These are phyloP conservation scores for Orbicella faveolata DNA, from an alignment of 64 coral and sea anemone genomes.

Conservation along the genomic window DNA sequence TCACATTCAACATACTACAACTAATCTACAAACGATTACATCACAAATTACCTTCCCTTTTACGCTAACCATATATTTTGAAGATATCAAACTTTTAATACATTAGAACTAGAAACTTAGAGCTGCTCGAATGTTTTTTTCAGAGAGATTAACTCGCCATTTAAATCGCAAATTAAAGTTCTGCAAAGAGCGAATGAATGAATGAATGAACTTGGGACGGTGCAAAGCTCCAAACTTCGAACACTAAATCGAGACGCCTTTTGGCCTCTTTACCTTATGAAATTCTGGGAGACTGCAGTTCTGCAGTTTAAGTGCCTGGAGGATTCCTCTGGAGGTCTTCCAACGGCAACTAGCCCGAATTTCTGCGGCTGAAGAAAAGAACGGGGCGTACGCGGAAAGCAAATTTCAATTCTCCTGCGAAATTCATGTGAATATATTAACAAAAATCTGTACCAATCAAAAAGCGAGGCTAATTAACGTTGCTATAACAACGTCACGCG, in stretches of 20 bases:
- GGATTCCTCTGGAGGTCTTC: conserved; percentile 31
- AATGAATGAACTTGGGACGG: conserved; percentile 27
- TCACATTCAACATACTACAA: background rate
- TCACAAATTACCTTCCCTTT: too few species aligned
- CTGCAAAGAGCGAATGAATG: background rate
- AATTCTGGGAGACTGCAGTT: conserved; percentile 41
- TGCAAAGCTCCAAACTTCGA: background rate
- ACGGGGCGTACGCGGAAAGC: conserved; percentile 42
- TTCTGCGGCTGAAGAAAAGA: conserved; percentile 37
- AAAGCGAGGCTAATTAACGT: conserved; percentile 32
- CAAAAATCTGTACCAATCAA: conserved; percentile 25
- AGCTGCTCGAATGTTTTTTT: background rate
- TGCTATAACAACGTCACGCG: conserved; percentile 30
- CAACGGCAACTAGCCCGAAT: conserved; percentile 40
- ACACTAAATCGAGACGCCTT: background rate
- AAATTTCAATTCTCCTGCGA: conserved; percentile 47
- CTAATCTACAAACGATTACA: conserved; percentile 8
- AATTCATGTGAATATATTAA: conserved; percentile 18
- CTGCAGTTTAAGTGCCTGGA: conserved; percentile 37
- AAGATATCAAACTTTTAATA: background rate
- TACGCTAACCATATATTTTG: background rate
- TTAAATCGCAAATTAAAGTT: conserved; percentile 35
- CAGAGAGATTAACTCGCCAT: background rate
- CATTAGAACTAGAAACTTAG: background rate
- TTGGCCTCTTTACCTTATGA: conserved; percentile 22